phyloP scores from a whole-genome alignment of 2,888 invertebrate species.

The Dioctria linearis region DNA sequence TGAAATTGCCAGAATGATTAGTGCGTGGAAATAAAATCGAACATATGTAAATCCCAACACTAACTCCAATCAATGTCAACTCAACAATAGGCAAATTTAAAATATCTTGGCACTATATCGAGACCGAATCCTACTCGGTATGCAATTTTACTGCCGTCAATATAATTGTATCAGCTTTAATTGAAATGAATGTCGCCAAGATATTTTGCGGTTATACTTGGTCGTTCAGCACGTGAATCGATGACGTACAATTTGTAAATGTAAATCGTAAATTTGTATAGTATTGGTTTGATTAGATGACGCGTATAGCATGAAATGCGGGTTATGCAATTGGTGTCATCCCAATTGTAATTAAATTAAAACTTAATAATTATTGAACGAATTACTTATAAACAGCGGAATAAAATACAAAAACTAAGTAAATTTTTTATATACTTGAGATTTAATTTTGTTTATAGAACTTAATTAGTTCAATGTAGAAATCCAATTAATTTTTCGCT shows the following conservation, averaged over 20 bases:
- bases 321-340: no score
- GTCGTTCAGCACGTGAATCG: not conserved
- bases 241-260: slow-evolving; percentile 7
- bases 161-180: slow-evolving; percentile 21
- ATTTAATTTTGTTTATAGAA: no score
- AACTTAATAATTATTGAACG: no score
- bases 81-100: not conserved
- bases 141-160: slow-evolving; percentile 17
- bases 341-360: no score
- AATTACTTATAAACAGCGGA: no score
- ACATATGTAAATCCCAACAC: not conserved
- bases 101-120: not conserved
- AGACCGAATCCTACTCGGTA: not conserved
- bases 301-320: no score
- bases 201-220: not conserved
- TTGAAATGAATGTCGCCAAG: slow-evolving; percentile 34
- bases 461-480: no score
- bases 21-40: not conserved
- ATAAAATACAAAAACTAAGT: no score
- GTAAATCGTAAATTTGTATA: no score
- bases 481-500: no score
- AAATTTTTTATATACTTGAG: no score
- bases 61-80: not conserved
- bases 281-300: no score
- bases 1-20: not conserved